Base-by-base conservation (phyloP, 2,888 invertebrate genomes). In the Cynaeus angustus region DNA sequence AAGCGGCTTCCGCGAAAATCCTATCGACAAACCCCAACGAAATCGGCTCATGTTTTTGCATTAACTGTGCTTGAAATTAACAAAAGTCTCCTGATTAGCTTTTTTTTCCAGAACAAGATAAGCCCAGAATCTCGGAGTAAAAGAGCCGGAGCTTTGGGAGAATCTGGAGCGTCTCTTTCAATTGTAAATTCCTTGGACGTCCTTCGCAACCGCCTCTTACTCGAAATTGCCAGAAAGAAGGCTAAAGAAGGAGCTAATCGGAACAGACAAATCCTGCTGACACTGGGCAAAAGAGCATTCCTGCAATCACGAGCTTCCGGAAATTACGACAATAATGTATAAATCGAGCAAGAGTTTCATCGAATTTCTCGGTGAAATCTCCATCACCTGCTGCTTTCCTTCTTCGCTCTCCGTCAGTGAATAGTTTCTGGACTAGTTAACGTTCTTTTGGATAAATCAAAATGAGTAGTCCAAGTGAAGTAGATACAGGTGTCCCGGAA, bases 171-270 rank as follows among this genome's bases (percentile, higher is more conserved):
- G 10, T 81, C 81, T 9, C 86, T 96, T 75, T 95, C 95, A 74
- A 94, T 96, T 85, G 93, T 93, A 80, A 94, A 94, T 86, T 94
- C 95, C 0, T 86, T 96, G 88, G 95, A 95, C 83, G 95, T 95
- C 55, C 88, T 96, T 46, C 90, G 95, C 73, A 92, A 95, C 83
- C 89, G 94, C 80, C 89, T 95, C 52, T 85, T 95, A 73, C 86
- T 95, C 76, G 95, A 95, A 86, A 91, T 95, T 75, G 93, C 93
- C 10, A 90, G 95, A 80, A 91, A 94, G 84, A 92, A 94, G 86
- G 92, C 92, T 87, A 89, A 91, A 77, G 92, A 94, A 81, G 91
- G 92, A 82, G 89, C 90, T 67, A 90, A 90, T 79, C 90, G 91
- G 77, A 94, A 94, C 86, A 87, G 94, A 67, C 89, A 91, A 74